Evolutionary conservation across 2,113 vertebrate genomes (phyloP).

Genomic region (Rhinichthys klamathensis): DNA sequence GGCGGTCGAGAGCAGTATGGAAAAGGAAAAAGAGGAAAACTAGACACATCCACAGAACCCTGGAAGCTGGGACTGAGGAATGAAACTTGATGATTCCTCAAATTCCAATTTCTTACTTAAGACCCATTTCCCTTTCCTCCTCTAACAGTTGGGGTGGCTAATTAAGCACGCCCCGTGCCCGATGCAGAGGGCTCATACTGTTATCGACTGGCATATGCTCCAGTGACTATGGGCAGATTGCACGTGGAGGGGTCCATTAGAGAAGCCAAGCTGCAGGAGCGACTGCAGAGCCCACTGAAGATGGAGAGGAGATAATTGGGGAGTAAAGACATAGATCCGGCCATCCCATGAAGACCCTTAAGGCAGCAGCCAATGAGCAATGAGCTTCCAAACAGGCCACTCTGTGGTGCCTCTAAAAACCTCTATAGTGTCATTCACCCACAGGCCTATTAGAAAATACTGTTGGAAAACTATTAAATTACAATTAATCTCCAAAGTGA

Average conservation of each 20-base stretch:
- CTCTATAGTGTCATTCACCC: conserved; percentile 5
- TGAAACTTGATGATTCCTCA: conserved; percentile 66
- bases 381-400: conserved; percentile 52
- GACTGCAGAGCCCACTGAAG: conserved; percentile 53
- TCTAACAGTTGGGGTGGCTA: conserved; percentile 58
- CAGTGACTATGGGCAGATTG: conserved; percentile 62
- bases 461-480: conserved; percentile 34
- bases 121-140: conserved; percentile 51
- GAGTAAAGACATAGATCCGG: conserved; percentile 55
- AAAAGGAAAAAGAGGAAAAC: conserved; percentile 36
- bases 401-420: conserved; percentile 2
- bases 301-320: conserved; percentile 67
- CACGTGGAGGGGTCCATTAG: conserved; percentile 50
- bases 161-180: conserved; percentile 51
- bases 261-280: conserved; percentile 42
- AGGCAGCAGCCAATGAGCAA: conserved; percentile 61
- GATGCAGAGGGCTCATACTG: conserved; percentile 55
- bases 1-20: conserved; percentile 14
- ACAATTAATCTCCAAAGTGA: conserved; percentile 17
- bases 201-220: conserved; percentile 70
- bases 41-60: conserved; percentile 42
- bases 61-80: neutral
- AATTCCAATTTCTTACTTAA: conserved; percentile 65
- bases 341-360: conserved; percentile 52
- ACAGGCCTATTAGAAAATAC: conserved; percentile 10